Percentiles rank a stretch among this genome's conserved stretches.
phyloP scores from a whole-genome alignment of 2,888 invertebrate genomes.

The Oligia strigilis region DNA sequence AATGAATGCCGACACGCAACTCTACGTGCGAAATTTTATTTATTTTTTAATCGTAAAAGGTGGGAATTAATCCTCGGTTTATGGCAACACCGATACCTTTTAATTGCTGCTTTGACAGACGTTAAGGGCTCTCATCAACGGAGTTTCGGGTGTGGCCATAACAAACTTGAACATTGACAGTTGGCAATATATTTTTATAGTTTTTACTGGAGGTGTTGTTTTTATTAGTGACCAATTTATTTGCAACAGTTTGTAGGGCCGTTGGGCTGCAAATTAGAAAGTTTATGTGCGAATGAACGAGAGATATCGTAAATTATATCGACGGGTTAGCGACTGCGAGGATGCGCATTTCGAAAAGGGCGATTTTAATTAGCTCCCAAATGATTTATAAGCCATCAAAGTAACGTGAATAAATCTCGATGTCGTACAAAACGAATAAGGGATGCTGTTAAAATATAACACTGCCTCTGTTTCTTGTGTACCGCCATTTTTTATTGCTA shows the following conservation, averaged over 20 bases:
- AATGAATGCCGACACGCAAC: slow-evolving; percentile 76
- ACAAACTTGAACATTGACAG: slow-evolving; percentile 84
- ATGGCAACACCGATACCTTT: slow-evolving; percentile 85
- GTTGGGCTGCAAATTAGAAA: slow-evolving; percentile 87
- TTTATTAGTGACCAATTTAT: slow-evolving; percentile 85
- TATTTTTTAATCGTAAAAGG: slow-evolving; percentile 77
- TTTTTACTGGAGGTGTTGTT: slow-evolving; percentile 83
- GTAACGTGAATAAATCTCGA: slow-evolving; percentile 78
- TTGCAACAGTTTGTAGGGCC: slow-evolving; percentile 77
- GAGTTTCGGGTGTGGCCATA: slow-evolving; percentile 86
- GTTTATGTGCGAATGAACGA: slow-evolving; percentile 85
- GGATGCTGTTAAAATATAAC: slow-evolving; percentile 53
- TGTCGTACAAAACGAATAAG: slow-evolving; percentile 69
- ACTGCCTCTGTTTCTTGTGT: slow-evolving; percentile 57
- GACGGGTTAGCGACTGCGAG: slow-evolving; percentile 80
- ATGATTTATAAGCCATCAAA: slow-evolving; percentile 87
- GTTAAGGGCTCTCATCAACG: slow-evolving; percentile 82
- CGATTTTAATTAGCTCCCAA: slow-evolving; percentile 85
- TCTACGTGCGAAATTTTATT: slow-evolving; percentile 75
- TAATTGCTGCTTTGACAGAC: slow-evolving; percentile 90
- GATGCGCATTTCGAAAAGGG: slow-evolving; percentile 79
- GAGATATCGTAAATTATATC: slow-evolving; percentile 88
- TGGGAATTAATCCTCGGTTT: slow-evolving; percentile 84
- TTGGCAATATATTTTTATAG: slow-evolving; percentile 87
- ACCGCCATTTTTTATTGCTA: slow-evolving; percentile 55